A percentile compares a stretch with the other conserved stretches of the same genome.
These are phyloP conservation scores for Heliconius charithonia DNA, from an alignment of 2,888 invertebrate genomes.

Conservation along the genomic window DNA sequence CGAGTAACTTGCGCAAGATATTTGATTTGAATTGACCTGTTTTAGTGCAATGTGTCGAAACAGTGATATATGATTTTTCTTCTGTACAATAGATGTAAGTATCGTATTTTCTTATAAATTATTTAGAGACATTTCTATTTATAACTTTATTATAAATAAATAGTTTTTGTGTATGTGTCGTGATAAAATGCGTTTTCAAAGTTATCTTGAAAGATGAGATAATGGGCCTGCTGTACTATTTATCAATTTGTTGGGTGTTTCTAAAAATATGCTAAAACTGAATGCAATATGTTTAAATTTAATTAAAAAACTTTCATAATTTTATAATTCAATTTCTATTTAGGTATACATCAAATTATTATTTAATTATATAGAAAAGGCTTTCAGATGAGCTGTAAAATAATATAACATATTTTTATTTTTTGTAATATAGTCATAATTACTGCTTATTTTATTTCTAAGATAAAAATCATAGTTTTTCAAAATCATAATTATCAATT, in stretches of 20 bases:
- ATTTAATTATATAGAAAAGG: background rate
- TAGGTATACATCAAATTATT: background rate
- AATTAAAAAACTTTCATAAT: background rate
- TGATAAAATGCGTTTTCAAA: constrained; percentile 16
- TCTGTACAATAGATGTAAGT: constrained; percentile 43
- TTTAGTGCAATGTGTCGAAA: constrained; percentile 59
- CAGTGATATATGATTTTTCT: constrained; percentile 44
- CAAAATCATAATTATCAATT: too few species aligned
- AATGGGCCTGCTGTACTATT: constrained; percentile 21
- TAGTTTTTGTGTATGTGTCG: background rate
- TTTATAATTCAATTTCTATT: background rate
- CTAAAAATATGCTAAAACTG: background rate
- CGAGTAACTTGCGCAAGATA: constrained; percentile 65
- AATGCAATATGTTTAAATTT: background rate
- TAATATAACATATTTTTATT: background rate
- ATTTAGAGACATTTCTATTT: background rate
- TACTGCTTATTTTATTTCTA: too few species aligned
- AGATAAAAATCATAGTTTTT: too few species aligned
- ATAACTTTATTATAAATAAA: background rate
- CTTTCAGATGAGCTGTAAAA: background rate
- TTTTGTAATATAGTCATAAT: too few species aligned
- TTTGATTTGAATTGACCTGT: constrained; percentile 50
- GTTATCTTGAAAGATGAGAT: constrained; percentile 34
- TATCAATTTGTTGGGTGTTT: constrained; percentile 7
- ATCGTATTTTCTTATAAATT: constrained; percentile 25